Evolutionary conservation across 2,113 vertebrate species (phyloP), one percentile per base, ranked within the genome.

Genomic region (Strix uralensis): DNA sequence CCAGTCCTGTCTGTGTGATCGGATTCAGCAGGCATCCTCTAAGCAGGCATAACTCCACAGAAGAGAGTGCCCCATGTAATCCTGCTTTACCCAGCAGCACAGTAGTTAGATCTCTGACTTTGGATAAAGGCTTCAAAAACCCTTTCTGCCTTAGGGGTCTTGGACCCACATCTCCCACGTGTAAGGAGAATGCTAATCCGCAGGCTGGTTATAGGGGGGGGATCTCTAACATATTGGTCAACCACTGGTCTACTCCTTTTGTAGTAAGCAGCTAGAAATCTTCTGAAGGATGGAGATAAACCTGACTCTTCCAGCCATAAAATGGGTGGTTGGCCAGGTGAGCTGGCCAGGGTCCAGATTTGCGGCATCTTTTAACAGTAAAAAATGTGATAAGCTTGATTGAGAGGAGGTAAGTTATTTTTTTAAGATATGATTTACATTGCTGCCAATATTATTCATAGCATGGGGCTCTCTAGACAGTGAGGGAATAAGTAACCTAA

Each of bases 141-240:
- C 3, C 18, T 10, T 67, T 75, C 38, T 75, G 15, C 13, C 10
- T 51, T 81, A 2, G 1, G 6, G 5, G 3, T 75, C 46, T 79
- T 3, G 0, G 36, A 77, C 16, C 10, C 40, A 11, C 20, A 3
- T 32, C 27, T 58, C 27, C 17, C 11, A 20, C 0, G 0, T 61
- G 13, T 40, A 55, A 84, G 46, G 77, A 69, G 11, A 2, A 2
- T 38, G n/a, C 25, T 62, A 42, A 4, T 11, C 61, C 71, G 12
- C 36, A 79, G 65, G 12, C 22, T 86, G n/a, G 3, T 67, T 72
- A 9, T 11, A 57, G 10, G 16, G 14, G 36, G 36, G 18, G 10
- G 6, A 10, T 73, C 62, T 92, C 81, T 89, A 23, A 14, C 17
- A 3, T 26, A 4, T 1, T 15, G 38, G 46, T 44, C 80, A 86